Evolutionary conservation across 2,113 vertebrate genomes (phyloP), one percentile per base, ranked within the genome.

Genomic region (Hydrolagus affinis): DNA sequence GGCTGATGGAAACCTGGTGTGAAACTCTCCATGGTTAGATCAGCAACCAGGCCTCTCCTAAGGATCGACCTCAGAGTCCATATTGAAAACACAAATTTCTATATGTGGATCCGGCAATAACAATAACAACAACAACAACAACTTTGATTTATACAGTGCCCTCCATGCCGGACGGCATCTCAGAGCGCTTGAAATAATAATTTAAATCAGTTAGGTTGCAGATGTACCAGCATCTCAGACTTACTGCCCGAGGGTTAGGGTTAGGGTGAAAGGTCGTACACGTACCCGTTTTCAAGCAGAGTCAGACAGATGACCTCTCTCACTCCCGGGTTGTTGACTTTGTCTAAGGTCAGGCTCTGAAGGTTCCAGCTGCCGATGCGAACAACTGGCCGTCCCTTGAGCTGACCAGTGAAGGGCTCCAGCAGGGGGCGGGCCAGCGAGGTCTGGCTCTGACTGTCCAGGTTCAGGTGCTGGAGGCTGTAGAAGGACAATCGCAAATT

Each of bases 361-460:
- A 86, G 86, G 76, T 86, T 85, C 86, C 86, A 86, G 44, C n/a
- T 86, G 76, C 59, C 86, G 14, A 86, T 28, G 64, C 86, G 86
- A 10, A 86, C 15, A 0, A 85, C 66, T 21, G 30, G 32, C 62
- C 76, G 70, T 19, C 76, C 76, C 19, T 85, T 69, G 59, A 57
- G 30, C 6, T 3, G 19, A 12, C 71, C 70, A 6, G 71, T 73
- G 85, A 85, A 85, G 25, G 85, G 12, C 15, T 74, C 11, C 11
- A 57, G 23, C 0, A n/a, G 59, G 3, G 59, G 9, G n/a, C 59
- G 10, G 30, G n/a, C 17, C 1, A 57, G 30, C 4, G 78, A 30
- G 78, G 28, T 4, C 6, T 10, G 12, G 21, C 11, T 11, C 7
- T 17, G 44, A 32, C 59, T 0, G 1, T 64, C 44, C 17, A n/a